Evolutionary conservation across 2,888 invertebrate species (phyloP).

Genomic region (Serrognathus titanus): DNA sequence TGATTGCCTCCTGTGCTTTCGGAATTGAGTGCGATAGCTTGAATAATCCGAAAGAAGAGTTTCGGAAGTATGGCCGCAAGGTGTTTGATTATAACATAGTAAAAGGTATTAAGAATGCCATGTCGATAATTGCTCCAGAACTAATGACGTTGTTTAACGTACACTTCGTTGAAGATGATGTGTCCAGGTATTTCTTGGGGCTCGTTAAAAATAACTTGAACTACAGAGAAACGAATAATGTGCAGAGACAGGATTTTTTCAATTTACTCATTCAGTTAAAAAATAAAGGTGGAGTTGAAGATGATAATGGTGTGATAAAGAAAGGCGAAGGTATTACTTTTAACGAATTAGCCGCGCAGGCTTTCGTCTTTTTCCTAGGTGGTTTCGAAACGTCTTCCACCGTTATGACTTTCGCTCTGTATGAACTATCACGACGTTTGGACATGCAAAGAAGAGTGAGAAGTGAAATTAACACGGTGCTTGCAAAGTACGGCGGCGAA

Average conservation of each 20-base stretch:
- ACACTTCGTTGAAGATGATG: conserved; percentile 21
- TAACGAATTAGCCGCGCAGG: conserved; percentile 34
- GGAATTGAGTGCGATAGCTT: conserved; percentile 5
- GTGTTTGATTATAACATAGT: neutral
- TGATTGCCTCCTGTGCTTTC: conserved; percentile 2
- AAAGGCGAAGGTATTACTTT: neutral
- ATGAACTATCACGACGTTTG: conserved; percentile 42
- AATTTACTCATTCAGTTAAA: conserved; percentile 36
- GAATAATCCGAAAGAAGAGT: conserved; percentile 1
- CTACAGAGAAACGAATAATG: conserved; percentile 20
- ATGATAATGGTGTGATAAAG: neutral
- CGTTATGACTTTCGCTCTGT: conserved; percentile 41
- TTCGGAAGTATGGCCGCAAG: neutral
- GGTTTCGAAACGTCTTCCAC: conserved; percentile 49
- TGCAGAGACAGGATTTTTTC: conserved; percentile 39
- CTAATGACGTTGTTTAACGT: conserved; percentile 22
- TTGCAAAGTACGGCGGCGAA: conserved; percentile 35
- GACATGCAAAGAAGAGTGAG: conserved; percentile 46
- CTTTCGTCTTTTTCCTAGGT: conserved; percentile 46
- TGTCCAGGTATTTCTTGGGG: conserved; percentile 33
- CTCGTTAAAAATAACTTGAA: conserved; percentile 33
- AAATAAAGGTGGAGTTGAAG: conserved; percentile 8
- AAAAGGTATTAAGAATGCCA: too few relatives aligned
- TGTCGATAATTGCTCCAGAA: conserved; percentile 13
- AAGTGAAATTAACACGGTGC: conserved; percentile 38